Base-by-base conservation (phyloP, 2,113 vertebrate genomes). In the Tyrannus savana region DNA sequence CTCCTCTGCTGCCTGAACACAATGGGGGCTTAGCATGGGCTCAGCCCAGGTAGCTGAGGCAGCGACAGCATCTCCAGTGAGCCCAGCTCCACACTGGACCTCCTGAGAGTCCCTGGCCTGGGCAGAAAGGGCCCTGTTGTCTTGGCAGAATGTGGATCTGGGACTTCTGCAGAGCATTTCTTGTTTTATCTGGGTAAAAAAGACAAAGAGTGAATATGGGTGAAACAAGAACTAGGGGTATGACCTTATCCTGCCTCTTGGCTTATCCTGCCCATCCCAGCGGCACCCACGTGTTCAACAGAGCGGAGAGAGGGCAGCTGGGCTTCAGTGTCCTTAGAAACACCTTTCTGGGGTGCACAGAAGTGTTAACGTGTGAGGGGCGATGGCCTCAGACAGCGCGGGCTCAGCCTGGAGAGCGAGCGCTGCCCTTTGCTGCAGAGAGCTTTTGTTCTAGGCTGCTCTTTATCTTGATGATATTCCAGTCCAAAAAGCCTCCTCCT, bases 1-100 rank as follows among this genome's bases (percentile, higher is more conserved):
- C 97, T 97, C 96, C 97, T 98, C 97, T 95, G 94, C 95, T 98
- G 97, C 96, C 96, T 96, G 97, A 95, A 95, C 97, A 96, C 97
- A 98, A 97, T 91, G 69, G 95, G 95, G 96, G 83, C 95, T 98
- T 46, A 83, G 95, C 56, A 30, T 5, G 5, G 60, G 30, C 90
- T 59, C 93, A 58, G 28, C 78, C 83, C 96, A 97, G 97, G 97
- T 97, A 97, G 91, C 19, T 1, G 10, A 86, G 97, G 94, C 97
- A 95, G 96, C 3, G 28, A 6, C 67, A 33, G 79, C 6, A 21
- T 31, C 56, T 84, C 63, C 16, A 7, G 64, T 5, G 84, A 88
- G 91, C 37, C 89, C 5, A 1, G 94, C 44, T 55, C 66, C 74
- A 84, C 81, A 41, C 2, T 37, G 55, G 14, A 59, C n/a, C n/a